Percentiles rank a stretch among this genome's conserved stretches.
These are phyloP conservation scores for Sebastes oblongus DNA, from an alignment of 2,797 vertebrate species.

Conservation along the genomic window DNA sequence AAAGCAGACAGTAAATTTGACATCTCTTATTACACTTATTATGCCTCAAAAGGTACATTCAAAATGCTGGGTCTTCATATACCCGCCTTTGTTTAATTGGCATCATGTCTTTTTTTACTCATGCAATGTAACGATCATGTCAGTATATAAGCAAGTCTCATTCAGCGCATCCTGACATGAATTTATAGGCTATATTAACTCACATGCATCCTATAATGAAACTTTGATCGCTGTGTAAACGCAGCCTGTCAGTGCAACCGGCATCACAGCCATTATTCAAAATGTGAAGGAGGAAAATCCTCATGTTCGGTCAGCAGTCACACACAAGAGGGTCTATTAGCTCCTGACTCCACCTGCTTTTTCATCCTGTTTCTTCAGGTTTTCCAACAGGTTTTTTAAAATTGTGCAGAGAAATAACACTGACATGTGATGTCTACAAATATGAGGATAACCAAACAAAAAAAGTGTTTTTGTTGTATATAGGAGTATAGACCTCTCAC, in stretches of 20 bases:
- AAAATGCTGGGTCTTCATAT: background rate
- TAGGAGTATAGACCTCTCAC: background rate
- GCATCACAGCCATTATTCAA: background rate
- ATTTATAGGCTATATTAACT: background rate
- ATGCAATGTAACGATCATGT: background rate
- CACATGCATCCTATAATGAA: background rate
- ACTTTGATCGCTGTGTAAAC: constrained; percentile 50
- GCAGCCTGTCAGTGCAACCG: constrained; percentile 6
- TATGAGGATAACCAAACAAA: background rate
- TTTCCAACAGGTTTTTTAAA: background rate
- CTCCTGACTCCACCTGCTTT: background rate
- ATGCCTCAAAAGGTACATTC: background rate
- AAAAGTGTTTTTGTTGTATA: background rate
- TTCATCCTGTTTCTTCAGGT: background rate
- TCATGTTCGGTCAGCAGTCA: constrained; percentile 4
- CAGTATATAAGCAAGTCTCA: background rate
- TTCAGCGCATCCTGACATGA: background rate
- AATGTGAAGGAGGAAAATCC: constrained; percentile 24
- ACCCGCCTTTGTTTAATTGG: background rate
- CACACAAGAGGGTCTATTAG: constrained; percentile 1
- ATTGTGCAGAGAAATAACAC: background rate
- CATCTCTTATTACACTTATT: background rate
- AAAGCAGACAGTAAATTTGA: background rate
- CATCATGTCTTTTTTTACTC: background rate
- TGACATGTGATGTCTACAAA: background rate